phyloP scores from a whole-genome alignment of 2,113 vertebrate genomes.

The Rhea pennata region DNA sequence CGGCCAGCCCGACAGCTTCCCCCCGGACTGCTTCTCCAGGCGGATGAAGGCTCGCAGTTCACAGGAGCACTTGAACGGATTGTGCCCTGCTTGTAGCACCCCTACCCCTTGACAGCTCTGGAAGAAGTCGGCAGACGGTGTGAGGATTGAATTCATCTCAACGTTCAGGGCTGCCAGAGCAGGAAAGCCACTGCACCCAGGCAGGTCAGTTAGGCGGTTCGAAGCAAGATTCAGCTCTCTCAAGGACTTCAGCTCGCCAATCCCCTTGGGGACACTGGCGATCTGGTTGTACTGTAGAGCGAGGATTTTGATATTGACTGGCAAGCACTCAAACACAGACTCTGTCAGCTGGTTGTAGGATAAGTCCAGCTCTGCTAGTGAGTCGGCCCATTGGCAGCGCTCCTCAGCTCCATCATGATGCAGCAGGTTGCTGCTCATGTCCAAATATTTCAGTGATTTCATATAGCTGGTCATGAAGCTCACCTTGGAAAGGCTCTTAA shows the following conservation, averaged over 20 bases:
- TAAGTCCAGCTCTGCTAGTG: constrained; percentile 75
- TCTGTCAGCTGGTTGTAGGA: constrained; percentile 79
- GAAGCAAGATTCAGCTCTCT: constrained; percentile 82
- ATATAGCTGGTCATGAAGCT: constrained; percentile 79
- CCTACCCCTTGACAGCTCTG: constrained; percentile 76
- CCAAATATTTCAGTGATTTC: constrained; percentile 80
- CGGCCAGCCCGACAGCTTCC: constrained; percentile 82
- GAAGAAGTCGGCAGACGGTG: constrained; percentile 71
- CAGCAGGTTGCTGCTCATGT: constrained; percentile 84
- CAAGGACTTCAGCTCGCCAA: constrained; percentile 73
- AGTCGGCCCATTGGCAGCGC: constrained; percentile 79
- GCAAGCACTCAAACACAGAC: constrained; percentile 82
- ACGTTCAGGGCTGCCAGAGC: constrained; percentile 75
- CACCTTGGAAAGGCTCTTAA: constrained; percentile 75
- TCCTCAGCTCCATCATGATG: constrained; percentile 40
- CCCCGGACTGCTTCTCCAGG: neutral
- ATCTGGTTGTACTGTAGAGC: constrained; percentile 84
- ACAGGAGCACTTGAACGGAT: constrained; percentile 88
- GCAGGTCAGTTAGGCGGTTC: constrained; percentile 84
- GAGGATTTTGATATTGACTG: constrained; percentile 68
- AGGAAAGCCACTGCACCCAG: constrained; percentile 73
- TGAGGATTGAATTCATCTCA: constrained; percentile 78
- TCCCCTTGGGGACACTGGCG: constrained; percentile 62
- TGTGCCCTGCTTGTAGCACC: constrained; percentile 76
- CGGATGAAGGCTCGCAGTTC: constrained; percentile 79